Conservation (phyloP, 2,888 invertebrate species). For the Patella pellucida region DNA sequence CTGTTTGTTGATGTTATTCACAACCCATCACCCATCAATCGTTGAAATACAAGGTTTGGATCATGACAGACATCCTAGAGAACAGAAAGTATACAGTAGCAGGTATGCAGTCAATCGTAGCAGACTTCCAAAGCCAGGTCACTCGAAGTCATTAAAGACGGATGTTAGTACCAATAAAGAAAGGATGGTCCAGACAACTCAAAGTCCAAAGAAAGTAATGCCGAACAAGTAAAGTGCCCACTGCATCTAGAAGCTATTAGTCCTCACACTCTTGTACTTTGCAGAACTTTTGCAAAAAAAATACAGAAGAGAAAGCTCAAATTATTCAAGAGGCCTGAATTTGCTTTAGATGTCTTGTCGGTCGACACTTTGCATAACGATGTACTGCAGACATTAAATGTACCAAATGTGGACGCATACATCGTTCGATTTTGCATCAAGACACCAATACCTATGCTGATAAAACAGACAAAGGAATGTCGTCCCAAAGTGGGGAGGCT, state of each 20-base stretch:
- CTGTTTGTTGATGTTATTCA: background rate
- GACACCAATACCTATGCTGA: background rate
- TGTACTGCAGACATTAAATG: background rate
- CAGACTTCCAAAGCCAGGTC: too few relatives aligned
- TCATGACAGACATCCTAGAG: background rate
- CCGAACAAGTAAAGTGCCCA: background rate
- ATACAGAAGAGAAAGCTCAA: background rate
- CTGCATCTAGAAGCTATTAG: background rate
- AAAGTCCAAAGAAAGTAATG: background rate
- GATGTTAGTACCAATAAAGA: background rate
- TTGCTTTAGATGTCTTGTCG: background rate
- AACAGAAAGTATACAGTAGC: background rate
- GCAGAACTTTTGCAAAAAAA: background rate
- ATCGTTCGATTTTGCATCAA: background rate
- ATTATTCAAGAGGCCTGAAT: background rate
- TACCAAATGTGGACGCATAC: background rate
- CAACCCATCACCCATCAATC: background rate
- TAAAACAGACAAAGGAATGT: background rate
- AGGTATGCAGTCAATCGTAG: background rate
- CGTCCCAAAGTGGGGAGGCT: background rate
- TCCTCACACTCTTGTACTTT: background rate
- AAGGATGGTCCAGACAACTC: background rate
- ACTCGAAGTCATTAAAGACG: background rate
- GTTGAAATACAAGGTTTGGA: background rate
- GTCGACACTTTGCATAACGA: background rate